Evolutionary conservation across 2,797 vertebrate genomes (phyloP).

Genomic region (Coluber constrictor): DNA sequence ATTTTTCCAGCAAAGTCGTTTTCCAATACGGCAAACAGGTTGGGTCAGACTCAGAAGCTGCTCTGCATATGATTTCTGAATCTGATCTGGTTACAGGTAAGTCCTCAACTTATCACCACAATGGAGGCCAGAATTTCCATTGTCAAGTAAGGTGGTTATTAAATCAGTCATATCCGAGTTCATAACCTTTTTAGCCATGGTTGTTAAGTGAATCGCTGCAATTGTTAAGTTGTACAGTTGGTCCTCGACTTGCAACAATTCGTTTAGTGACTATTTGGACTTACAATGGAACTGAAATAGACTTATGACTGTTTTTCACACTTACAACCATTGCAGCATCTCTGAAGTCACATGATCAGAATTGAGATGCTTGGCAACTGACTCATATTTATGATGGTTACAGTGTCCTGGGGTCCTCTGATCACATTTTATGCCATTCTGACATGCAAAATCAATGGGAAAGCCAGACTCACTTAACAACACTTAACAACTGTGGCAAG

Average conservation of each 20-base stretch:
- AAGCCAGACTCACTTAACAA: background rate
- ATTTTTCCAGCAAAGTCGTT: background rate
- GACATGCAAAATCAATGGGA: background rate
- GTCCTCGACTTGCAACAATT: background rate
- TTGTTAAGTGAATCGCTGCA: background rate
- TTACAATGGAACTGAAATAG: background rate
- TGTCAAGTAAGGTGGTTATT: background rate
- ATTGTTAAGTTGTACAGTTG: background rate
- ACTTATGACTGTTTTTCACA: background rate
- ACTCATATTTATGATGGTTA: background rate
- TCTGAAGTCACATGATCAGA: background rate
- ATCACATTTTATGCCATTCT: background rate
- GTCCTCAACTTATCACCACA: background rate
- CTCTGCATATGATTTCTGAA: background rate
- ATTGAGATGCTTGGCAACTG: background rate
- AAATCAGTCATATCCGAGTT: background rate
- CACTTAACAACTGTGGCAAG: background rate
- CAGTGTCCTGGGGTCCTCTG: background rate
- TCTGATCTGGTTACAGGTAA: background rate
- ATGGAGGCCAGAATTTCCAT: background rate
- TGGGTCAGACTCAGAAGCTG: accelerated
- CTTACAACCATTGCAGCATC: background rate
- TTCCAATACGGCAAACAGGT: background rate
- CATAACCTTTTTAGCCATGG: background rate
- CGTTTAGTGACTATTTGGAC: background rate